Percentiles rank a stretch among this genome's conserved stretches.
Evolutionary conservation across 2,113 vertebrate genomes (phyloP).

Genomic region (Spheniscus mendiculus): DNA sequence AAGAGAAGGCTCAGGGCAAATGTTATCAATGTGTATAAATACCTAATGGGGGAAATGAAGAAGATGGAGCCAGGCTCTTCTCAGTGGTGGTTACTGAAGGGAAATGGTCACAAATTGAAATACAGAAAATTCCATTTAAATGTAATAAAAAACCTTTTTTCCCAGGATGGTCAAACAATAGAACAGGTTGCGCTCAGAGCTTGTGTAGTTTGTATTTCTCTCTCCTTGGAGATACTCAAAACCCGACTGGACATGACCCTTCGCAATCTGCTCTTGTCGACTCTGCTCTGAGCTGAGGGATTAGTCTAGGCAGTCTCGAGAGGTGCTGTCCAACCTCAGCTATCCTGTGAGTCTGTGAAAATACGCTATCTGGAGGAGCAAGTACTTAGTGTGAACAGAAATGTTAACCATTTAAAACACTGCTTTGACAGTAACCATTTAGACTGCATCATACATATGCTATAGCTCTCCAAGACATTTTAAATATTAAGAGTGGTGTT

Average conservation of each 20-base stretch:
- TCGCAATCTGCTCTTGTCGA: neutral
- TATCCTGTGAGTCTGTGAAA: neutral
- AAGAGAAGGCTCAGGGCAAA: neutral
- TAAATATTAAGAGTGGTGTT: constrained; percentile 11
- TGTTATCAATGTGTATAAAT: neutral
- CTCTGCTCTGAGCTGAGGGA: neutral
- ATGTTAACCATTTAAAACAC: neutral
- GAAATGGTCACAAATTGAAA: neutral
- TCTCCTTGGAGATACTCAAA: neutral
- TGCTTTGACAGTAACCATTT: neutral
- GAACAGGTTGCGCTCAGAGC: neutral
- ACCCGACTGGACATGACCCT: neutral
- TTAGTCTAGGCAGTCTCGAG: neutral
- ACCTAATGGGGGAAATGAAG: neutral
- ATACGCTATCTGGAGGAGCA: neutral
- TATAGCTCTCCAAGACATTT: neutral
- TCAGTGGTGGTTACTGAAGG: neutral
- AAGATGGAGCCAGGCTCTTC: neutral
- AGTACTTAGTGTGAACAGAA: neutral
- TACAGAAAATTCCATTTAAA: neutral
- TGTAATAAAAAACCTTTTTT: neutral
- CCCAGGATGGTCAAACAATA: neutral
- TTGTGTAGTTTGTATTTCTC: neutral
- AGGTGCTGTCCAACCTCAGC: neutral
- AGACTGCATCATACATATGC: neutral